Evolutionary conservation across 2,113 vertebrate species (phyloP).

Genomic region (Ceyx margarethae): DNA sequence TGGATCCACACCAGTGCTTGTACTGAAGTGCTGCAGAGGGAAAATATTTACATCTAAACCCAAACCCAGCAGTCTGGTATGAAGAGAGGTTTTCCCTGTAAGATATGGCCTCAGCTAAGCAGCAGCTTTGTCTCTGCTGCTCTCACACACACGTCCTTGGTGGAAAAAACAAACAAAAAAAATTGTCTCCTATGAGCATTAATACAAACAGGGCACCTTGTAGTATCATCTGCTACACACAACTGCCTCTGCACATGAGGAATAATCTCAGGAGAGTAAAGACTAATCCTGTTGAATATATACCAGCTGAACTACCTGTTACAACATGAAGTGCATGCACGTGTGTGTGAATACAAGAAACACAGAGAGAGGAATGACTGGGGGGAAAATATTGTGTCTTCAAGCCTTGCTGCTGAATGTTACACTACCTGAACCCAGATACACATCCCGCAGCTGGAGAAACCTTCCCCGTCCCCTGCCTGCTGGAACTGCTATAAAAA

Average conservation of each 20-base stretch:
- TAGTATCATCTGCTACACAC: not conserved
- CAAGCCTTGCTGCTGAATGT: not conserved
- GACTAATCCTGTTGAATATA: not conserved
- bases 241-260: not conserved
- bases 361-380: not conserved
- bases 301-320: not conserved
- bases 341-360: not conserved
- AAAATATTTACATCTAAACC: not conserved
- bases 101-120: not conserved
- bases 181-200: not conserved
- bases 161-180: not conserved
- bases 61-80: not conserved
- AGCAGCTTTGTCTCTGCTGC: not conserved
- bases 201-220: not conserved
- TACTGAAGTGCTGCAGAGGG: not conserved
- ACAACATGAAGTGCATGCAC: not conserved
- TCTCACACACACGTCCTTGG: not conserved
- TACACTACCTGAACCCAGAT: not conserved
- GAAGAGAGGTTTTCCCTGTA: not conserved
- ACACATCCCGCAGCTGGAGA: not conserved
- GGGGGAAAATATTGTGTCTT: not conserved
- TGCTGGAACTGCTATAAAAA: not conserved
- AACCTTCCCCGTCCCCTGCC: not conserved
- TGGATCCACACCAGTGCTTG: not conserved
- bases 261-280: not conserved